These are phyloP conservation scores for Sacculina carcini DNA, from an alignment of 2,888 invertebrate species.

Conservation along the genomic window DNA sequence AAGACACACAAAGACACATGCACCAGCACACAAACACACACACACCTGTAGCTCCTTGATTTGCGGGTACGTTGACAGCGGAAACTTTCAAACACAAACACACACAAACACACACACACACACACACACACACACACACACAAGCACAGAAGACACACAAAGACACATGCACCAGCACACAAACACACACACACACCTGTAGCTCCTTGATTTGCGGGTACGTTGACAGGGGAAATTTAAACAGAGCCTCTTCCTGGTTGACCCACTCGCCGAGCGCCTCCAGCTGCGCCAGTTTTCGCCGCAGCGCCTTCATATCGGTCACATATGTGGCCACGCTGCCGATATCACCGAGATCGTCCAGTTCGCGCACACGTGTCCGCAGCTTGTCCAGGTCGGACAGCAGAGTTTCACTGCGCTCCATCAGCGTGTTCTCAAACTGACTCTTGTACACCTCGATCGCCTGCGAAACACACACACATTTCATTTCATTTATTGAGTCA, in stretches of 20 bases:
- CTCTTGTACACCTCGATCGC: slow-evolving; percentile 42
- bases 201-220: slow-evolving; percentile 57
- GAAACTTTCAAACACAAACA: too few species aligned
- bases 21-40: too few species aligned
- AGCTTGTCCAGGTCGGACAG: slow-evolving; percentile 42
- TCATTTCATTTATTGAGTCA: too few species aligned
- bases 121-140: too few species aligned
- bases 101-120: too few species aligned
- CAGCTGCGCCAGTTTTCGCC: slow-evolving; percentile 43
- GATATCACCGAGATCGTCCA: slow-evolving; percentile 58
- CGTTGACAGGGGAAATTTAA: slow-evolving; percentile 46
- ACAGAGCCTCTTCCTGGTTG: slow-evolving; percentile 60
- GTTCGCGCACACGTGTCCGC: slow-evolving; percentile 41
- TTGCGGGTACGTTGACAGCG: too few species aligned
- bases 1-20: too few species aligned
- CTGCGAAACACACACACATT: slow-evolving; percentile 15
- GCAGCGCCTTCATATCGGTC: slow-evolving; percentile 33
- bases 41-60: too few species aligned
- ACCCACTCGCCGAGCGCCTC: slow-evolving; percentile 56
- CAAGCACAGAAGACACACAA: too few species aligned
- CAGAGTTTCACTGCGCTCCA: slow-evolving; percentile 37
- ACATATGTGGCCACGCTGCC: slow-evolving; percentile 44
- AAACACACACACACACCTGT: slow-evolving; percentile 24
- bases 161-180: too few species aligned
- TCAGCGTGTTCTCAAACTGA: slow-evolving; percentile 54